phyloP scores from a whole-genome alignment of 2,888 invertebrate genomes.

The Mayetiola destructor region DNA sequence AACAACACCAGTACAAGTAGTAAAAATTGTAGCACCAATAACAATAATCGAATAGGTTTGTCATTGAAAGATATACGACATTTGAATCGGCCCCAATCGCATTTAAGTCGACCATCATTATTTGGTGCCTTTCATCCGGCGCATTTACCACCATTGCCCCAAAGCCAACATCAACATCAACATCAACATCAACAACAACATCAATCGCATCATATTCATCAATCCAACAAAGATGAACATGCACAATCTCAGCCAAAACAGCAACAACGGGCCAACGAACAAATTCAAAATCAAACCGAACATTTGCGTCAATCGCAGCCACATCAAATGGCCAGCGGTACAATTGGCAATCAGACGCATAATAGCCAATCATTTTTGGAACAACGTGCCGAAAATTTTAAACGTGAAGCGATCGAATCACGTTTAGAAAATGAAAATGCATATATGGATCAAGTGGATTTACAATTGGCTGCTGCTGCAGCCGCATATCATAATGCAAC shows the following conservation, averaged over 20 bases:
- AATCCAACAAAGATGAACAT: not conserved
- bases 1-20: slow-evolving; percentile 27
- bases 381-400: slow-evolving; percentile 23
- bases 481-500: slow-evolving; percentile 21
- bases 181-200: not conserved
- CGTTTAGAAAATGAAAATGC: slow-evolving; percentile 27
- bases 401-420: slow-evolving; percentile 26
- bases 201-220: slow-evolving; percentile 4
- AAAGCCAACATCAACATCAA: not conserved
- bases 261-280: not conserved
- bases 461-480: slow-evolving; percentile 33
- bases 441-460: slow-evolving; percentile 35
- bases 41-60: slow-evolving; percentile 33
- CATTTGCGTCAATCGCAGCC: slow-evolving; percentile 16
- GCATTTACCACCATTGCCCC: not conserved
- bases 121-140: slow-evolving; percentile 21
- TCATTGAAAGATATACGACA: slow-evolving; percentile 35
- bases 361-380: slow-evolving; percentile 14
- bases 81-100: slow-evolving; percentile 28
- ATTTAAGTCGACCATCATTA: not conserved
- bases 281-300: slow-evolving; percentile 13
- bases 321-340: not conserved
- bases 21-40: slow-evolving; percentile 29
- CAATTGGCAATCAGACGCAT: slow-evolving; percentile 14
- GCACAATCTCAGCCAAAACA: not conserved